Conservation (phyloP, 1,140 invertebrate species). For the Chrysomallon squamiferum region DNA sequence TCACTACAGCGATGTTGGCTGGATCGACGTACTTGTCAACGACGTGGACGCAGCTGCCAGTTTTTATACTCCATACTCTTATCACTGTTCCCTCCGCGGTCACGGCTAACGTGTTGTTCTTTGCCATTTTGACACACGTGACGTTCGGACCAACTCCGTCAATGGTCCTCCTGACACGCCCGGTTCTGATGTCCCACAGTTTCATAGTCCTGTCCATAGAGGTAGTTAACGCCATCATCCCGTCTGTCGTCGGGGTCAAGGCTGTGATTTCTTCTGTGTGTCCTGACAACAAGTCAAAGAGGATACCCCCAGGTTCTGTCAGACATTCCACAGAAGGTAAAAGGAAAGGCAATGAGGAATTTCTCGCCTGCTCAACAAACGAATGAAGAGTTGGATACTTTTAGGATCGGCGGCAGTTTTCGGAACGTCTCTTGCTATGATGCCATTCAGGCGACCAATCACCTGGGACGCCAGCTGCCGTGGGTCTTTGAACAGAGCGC, state of each 20-base stretch:
- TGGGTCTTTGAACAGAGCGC: conserved; percentile 82
- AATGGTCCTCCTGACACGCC: conserved; percentile 53
- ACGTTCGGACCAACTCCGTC: conserved; percentile 49
- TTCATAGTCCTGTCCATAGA: conserved; percentile 58
- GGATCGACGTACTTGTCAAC: conserved; percentile 51
- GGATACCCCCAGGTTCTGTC: conserved; percentile 52
- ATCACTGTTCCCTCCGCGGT: conserved; percentile 50
- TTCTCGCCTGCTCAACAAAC: conserved; percentile 43
- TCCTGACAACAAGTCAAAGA: conserved; percentile 56
- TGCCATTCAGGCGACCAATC: conserved; percentile 76
- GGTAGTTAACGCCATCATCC: conserved; percentile 49
- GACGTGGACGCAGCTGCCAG: conserved; percentile 31
- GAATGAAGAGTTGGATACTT: conserved; percentile 50
- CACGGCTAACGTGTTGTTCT: conserved; percentile 39
- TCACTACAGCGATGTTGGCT: conserved; percentile 44
- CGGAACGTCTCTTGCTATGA: conserved; percentile 50
- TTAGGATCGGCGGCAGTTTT: conserved; percentile 46
- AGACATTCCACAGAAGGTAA: conserved; percentile 56
- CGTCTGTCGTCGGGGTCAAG: conserved; percentile 50
- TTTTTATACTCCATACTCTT: conserved; percentile 48
- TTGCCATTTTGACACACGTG: conserved; percentile 36
- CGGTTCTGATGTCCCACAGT: conserved; percentile 56
- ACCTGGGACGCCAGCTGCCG: conserved; percentile 95
- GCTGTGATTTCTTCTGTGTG: conserved; percentile 58
- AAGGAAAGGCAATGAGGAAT: conserved; percentile 46